Conservation (phyloP, 2,113 vertebrate genomes). For the Corythoichthys intestinalis region DNA sequence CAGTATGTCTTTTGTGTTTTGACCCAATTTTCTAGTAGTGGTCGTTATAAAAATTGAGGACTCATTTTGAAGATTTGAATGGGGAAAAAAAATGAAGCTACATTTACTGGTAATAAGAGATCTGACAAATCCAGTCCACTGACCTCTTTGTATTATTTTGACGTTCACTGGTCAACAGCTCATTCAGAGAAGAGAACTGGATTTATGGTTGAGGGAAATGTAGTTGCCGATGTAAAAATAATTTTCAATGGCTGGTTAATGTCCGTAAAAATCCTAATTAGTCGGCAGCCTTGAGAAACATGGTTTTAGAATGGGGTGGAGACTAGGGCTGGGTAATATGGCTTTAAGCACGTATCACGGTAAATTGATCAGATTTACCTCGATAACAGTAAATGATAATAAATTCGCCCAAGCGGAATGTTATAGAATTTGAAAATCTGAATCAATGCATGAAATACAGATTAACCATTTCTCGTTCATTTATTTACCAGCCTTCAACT, state of each 20-base stretch:
- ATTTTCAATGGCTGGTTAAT: background rate
- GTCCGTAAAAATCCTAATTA: background rate
- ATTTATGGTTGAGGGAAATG: background rate
- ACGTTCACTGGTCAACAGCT: constrained; percentile 1
- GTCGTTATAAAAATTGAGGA: background rate
- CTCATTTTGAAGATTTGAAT: background rate
- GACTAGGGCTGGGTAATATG: too few relatives aligned
- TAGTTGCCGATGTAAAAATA: background rate
- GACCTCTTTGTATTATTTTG: background rate
- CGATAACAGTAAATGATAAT: too few relatives aligned
- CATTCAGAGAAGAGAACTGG: background rate
- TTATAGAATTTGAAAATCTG: too few relatives aligned
- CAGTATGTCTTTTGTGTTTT: constrained; percentile 12
- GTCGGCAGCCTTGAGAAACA: background rate
- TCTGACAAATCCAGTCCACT: background rate
- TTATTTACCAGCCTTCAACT: too few relatives aligned
- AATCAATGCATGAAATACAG: too few relatives aligned
- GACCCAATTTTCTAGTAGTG: background rate
- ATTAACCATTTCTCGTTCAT: too few relatives aligned
- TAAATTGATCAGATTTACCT: too few relatives aligned
- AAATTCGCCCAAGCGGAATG: too few relatives aligned
- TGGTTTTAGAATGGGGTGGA: background rate
- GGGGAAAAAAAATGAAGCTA: constrained; percentile 6
- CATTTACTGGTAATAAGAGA: background rate
- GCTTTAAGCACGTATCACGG: too few relatives aligned